phyloP scores from a whole-genome alignment of 2,113 vertebrate genomes.

The Sebastes fasciatus region DNA sequence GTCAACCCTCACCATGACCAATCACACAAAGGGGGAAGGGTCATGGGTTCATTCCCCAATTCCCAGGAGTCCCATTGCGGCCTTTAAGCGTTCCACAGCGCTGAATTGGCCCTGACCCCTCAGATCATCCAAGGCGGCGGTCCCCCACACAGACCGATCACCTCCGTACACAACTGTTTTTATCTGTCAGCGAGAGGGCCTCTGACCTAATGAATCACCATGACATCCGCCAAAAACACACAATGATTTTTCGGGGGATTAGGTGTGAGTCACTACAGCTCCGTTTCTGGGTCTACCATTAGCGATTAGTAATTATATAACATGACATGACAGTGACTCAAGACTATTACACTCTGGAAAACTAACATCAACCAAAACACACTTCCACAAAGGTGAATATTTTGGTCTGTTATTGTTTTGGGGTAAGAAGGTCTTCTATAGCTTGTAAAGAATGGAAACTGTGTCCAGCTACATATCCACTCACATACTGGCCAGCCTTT shows the following conservation, averaged over 20 bases:
- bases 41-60: slow-evolving; percentile 58
- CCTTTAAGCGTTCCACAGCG: slow-evolving; percentile 43
- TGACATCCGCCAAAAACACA: slow-evolving; percentile 35
- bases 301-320: slow-evolving; percentile 25
- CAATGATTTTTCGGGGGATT: background rate
- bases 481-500: background rate
- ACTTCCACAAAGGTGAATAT: background rate
- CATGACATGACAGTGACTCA: slow-evolving; percentile 19
- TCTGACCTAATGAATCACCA: slow-evolving; percentile 46
- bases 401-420: slow-evolving; percentile 15
- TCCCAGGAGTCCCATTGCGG: slow-evolving; percentile 52
- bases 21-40: slow-evolving; percentile 55
- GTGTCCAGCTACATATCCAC: slow-evolving; percentile 10
- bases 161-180: slow-evolving; percentile 36
- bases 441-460: slow-evolving; percentile 13
- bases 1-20: slow-evolving; percentile 58
- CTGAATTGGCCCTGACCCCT: slow-evolving; percentile 49
- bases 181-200: slow-evolving; percentile 23
- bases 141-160: slow-evolving; percentile 27
- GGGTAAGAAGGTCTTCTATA: background rate
- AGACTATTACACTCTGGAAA: slow-evolving; percentile 13
- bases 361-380: slow-evolving; percentile 13
- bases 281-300: background rate
- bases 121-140: slow-evolving; percentile 40
- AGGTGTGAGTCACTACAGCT: background rate